These are phyloP conservation scores for Hymenopus coronatus DNA, from an alignment of 2,888 invertebrate genomes.

Conservation along the genomic window DNA sequence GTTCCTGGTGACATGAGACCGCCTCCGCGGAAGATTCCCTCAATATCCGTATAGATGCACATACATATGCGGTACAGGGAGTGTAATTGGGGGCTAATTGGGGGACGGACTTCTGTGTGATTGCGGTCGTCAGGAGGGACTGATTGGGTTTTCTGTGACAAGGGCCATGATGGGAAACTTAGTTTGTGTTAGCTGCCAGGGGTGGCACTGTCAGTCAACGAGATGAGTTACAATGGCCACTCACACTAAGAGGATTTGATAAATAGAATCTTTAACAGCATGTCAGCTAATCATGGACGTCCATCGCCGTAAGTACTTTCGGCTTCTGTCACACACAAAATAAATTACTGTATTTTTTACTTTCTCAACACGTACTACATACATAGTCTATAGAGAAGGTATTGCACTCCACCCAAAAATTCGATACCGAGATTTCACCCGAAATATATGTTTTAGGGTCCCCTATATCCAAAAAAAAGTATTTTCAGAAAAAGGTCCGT, in stretches of 20 bases:
- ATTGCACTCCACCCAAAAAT: too few species aligned
- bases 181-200: not conserved
- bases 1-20: not conserved
- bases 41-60: not conserved
- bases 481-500: too few species aligned
- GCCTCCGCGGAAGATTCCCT: not conserved
- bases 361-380: too few species aligned
- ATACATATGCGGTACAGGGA: not conserved
- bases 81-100: not conserved
- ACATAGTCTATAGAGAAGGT: too few species aligned
- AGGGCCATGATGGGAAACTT: not conserved
- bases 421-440: too few species aligned
- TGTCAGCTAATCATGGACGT: too few species aligned
- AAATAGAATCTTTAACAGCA: not conserved
- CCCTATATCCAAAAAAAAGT: too few species aligned
- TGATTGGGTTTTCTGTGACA: not conserved
- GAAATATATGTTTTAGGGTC: too few species aligned
- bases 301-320: too few species aligned
- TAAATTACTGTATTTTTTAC: too few species aligned
- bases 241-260: not conserved
- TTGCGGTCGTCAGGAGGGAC: not conserved
- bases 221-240: not conserved
- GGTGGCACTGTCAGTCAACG: not conserved
- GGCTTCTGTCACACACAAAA: too few species aligned
- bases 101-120: not conserved